Percentiles rank a stretch among this genome's conserved stretches.
Conservation (phyloP, 2,888 invertebrate species). For the Epinotia nisella region DNA sequence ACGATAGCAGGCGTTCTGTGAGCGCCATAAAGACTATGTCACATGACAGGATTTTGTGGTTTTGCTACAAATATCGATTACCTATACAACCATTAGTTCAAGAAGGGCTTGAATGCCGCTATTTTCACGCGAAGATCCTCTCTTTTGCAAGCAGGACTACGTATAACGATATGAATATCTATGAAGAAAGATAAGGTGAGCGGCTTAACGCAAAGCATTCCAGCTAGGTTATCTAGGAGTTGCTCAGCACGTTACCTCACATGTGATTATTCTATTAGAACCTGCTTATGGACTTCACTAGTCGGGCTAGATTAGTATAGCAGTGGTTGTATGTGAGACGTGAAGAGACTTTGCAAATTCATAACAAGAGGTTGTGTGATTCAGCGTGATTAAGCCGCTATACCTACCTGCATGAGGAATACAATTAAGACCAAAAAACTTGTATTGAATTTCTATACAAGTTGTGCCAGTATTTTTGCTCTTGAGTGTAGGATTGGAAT, state of each 20-base stretch:
- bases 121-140: neutral
- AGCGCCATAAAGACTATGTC: neutral
- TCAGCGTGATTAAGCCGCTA: neutral
- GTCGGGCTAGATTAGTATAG: conserved; percentile 1
- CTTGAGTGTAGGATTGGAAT: too few relatives aligned
- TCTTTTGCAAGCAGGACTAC: neutral
- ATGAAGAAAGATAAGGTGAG: conserved; percentile 17
- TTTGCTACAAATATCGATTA: neutral
- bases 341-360: neutral
- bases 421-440: too few relatives aligned
- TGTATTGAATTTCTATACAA: too few relatives aligned
- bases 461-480: too few relatives aligned
- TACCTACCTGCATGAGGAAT: too few relatives aligned
- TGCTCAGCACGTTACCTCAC: conserved; percentile 15
- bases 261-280: conserved; percentile 30
- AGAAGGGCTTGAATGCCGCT: neutral
- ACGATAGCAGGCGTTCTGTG: neutral
- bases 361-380: neutral
- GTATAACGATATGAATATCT: conserved; percentile 17
- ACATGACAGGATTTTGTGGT: conserved; percentile 1
- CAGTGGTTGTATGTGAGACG: neutral
- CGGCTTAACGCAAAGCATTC: conserved; percentile 30
- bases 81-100: neutral
- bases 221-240: conserved; percentile 30
- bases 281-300: conserved; percentile 25